phyloP scores from a whole-genome alignment of 2,113 vertebrate species.

The cattle (Bos taurus) region DNA sequence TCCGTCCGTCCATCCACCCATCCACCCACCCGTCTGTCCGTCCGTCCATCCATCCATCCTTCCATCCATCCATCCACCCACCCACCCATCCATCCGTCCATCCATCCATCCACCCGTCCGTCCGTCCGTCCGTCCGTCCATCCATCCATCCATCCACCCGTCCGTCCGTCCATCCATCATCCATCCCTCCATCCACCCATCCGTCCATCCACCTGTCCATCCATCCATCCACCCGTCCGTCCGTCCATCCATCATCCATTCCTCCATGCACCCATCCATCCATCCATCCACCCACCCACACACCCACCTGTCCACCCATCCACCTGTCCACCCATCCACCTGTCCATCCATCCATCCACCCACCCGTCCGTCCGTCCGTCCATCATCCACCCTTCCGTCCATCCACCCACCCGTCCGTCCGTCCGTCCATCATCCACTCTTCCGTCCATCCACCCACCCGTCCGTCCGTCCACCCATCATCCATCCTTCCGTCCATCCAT shows the following conservation, averaged over 20 bases:
- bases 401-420: rapidly evolving
- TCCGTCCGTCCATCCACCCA: rapidly evolving
- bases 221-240: rapidly evolving
- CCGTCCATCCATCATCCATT: no score
- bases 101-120: rapidly evolving
- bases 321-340: rapidly evolving
- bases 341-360: rapidly evolving
- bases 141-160: rapidly evolving
- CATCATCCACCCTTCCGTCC: background rate
- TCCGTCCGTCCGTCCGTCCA: rapidly evolving
- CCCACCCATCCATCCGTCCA: rapidly evolving
- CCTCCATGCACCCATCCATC: rapidly evolving
- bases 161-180: rapidly evolving
- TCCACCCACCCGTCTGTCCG: rapidly evolving
- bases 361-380: rapidly evolving
- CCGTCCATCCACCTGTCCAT: no score
- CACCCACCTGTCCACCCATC: rapidly evolving
- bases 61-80: rapidly evolving
- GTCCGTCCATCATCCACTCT: rapidly evolving
- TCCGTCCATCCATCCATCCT: rapidly evolving
- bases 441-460: rapidly evolving
- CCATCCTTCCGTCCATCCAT: rapidly evolving
- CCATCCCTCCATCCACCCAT: rapidly evolving
- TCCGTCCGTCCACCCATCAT: rapidly evolving
- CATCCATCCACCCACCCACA: rapidly evolving